phyloP scores from a whole-genome alignment of 2,797 vertebrate species.

The Natrix natrix region DNA sequence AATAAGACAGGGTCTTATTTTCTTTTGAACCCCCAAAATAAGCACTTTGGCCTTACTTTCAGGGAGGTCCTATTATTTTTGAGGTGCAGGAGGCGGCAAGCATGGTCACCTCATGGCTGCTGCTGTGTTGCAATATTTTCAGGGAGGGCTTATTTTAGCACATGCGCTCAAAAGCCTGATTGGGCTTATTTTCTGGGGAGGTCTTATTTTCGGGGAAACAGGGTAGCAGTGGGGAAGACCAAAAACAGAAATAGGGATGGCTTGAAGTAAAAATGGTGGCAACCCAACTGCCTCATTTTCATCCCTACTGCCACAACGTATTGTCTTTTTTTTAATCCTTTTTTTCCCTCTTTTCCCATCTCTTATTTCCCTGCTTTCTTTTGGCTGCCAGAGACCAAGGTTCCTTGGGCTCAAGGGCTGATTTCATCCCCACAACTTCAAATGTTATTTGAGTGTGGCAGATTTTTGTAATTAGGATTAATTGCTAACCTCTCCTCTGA shows the following conservation, averaged over 20 bases:
- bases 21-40: too few relatives aligned
- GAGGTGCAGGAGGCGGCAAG: too few relatives aligned
- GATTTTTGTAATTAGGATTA: not conserved
- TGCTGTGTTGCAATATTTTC: too few relatives aligned
- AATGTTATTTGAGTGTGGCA: not conserved
- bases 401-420: not conserved
- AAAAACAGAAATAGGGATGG: not conserved
- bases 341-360: not conserved
- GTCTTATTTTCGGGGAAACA: too few relatives aligned
- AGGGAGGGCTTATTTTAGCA: too few relatives aligned
- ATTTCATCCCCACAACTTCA: not conserved
- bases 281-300: not conserved
- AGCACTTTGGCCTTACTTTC: too few relatives aligned
- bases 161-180: too few relatives aligned
- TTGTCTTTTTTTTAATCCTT: not conserved
- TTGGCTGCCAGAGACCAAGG: not conserved
- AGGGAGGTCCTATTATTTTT: too few relatives aligned
- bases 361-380: not conserved
- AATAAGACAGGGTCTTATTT: too few relatives aligned
- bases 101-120: too few relatives aligned
- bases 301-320: not conserved
- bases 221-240: not conserved
- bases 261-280: not conserved
- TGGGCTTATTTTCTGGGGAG: too few relatives aligned
- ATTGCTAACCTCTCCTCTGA: not conserved